phyloP scores from a whole-genome alignment of 1,140 invertebrate genomes.

The Drosophila leontia region DNA sequence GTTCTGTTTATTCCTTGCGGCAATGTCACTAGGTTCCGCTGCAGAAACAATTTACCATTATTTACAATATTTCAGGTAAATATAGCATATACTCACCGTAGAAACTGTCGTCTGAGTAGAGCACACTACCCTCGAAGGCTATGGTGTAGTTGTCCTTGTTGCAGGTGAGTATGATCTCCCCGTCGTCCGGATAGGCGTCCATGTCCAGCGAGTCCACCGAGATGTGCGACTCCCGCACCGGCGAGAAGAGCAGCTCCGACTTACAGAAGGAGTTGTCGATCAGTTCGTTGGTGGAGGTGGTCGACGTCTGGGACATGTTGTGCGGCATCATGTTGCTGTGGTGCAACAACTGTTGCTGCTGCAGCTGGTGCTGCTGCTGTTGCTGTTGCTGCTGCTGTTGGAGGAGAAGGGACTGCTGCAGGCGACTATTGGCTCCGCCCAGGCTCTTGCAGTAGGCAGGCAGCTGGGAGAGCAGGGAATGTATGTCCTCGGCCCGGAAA shows the following conservation, averaged over 20 bases:
- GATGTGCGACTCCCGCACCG: slow-evolving; percentile 95
- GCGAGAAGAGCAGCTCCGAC: slow-evolving; percentile 95
- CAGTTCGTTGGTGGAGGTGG: slow-evolving; percentile 79
- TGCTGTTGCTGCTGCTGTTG: slow-evolving; percentile 84
- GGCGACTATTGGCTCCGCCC: slow-evolving; percentile 70
- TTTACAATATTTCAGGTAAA: background rate
- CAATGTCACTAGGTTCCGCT: slow-evolving; percentile 79
- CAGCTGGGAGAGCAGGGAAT: slow-evolving; percentile 92
- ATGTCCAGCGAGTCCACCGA: slow-evolving; percentile 96
- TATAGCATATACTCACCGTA: slow-evolving; percentile 86
- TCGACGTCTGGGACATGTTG: slow-evolving; percentile 85
- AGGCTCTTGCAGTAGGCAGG: slow-evolving; percentile 88
- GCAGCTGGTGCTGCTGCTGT: slow-evolving; percentile 52
- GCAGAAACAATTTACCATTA: background rate
- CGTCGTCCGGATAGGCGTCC: slow-evolving; percentile 89
- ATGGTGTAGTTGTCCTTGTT: slow-evolving; percentile 98
- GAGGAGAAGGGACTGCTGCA: slow-evolving; percentile 74
- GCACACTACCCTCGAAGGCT: slow-evolving; percentile 95
- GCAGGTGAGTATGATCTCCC: slow-evolving; percentile 94
- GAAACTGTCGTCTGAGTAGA: slow-evolving; percentile 94
- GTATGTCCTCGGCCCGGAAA: slow-evolving; percentile 95
- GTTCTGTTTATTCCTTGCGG: slow-evolving; percentile 78
- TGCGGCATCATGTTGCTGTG: slow-evolving; percentile 62
- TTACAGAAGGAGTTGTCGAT: slow-evolving; percentile 91
- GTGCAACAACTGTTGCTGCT: slow-evolving; percentile 58